Conservation (phyloP, 2,888 invertebrate genomes). For the Trissolcus japonicus region DNA sequence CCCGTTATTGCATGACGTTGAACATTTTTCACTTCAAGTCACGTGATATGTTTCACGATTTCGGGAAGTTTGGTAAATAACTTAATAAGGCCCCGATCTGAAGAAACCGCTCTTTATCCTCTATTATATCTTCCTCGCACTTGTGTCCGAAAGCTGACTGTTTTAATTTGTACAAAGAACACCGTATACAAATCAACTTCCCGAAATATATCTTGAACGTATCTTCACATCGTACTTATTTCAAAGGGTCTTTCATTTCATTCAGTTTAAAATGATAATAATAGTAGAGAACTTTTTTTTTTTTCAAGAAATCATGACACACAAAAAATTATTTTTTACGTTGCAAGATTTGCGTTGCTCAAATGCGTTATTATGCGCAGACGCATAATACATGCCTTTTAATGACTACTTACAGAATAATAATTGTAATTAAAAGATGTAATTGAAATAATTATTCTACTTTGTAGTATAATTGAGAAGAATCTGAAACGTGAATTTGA, state of each 20-base stretch:
- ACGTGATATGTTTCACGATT: slow-evolving; percentile 36
- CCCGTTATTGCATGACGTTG: slow-evolving; percentile 25
- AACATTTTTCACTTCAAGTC: slow-evolving; percentile 21
- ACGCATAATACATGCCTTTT: too few species aligned
- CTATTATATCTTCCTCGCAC: slow-evolving; percentile 31
- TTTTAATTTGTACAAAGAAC: slow-evolving; percentile 17
- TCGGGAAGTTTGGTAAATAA: slow-evolving; percentile 30
- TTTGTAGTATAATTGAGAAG: slow-evolving; percentile 43
- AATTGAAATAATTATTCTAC: slow-evolving; percentile 28
- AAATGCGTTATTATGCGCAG: not conserved
- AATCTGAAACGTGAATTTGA: slow-evolving; percentile 34
- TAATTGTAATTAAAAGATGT: slow-evolving; percentile 23
- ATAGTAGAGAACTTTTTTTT: not conserved
- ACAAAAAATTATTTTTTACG: not conserved
- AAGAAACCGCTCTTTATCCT: slow-evolving; percentile 36
- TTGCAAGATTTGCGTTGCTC: not conserved
- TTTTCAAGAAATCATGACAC: not conserved
- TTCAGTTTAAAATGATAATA: not conserved
- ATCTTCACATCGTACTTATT: not conserved
- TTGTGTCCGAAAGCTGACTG: slow-evolving; percentile 9
- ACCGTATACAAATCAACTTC: not conserved
- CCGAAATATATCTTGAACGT: slow-evolving; percentile 14
- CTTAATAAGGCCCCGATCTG: slow-evolving; percentile 43
- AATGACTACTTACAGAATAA: slow-evolving; percentile 17
- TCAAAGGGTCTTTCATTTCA: not conserved